Conservation (phyloP, 2,797 vertebrate species). For the Avahi laniger region DNA sequence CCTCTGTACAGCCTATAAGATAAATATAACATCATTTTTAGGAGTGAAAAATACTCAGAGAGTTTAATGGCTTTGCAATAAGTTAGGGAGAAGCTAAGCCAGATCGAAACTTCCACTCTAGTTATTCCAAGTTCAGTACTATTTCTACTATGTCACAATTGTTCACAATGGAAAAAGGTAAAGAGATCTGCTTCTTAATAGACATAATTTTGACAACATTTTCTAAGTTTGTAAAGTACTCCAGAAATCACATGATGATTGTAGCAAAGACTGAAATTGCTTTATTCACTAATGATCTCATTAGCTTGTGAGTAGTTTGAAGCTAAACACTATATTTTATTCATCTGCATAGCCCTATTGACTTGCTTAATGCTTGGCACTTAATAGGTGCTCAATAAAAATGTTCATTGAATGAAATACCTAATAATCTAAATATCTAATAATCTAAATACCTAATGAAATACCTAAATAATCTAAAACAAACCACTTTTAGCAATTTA, state of each 20-base stretch:
- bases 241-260: background rate
- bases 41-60: background rate
- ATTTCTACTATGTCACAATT: background rate
- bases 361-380: background rate
- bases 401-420: too few species aligned
- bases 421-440: too few species aligned
- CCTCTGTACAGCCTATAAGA: background rate
- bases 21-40: background rate
- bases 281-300: background rate
- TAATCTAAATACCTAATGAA: too few species aligned
- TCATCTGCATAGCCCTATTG: background rate
- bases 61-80: background rate
- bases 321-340: background rate
- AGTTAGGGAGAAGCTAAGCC: background rate
- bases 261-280: background rate
- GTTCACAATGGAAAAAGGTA: background rate
- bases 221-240: background rate
- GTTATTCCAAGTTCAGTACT: background rate
- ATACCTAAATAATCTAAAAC: constrained; percentile 50
- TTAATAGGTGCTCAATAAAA: background rate
- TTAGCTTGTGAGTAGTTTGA: background rate
- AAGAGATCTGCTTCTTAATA: background rate
- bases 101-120: background rate
- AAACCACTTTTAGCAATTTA: constrained; percentile 77
- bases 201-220: background rate